Base-by-base conservation (phyloP, 2,888 invertebrate species). In the Platerodrilus igneus region DNA sequence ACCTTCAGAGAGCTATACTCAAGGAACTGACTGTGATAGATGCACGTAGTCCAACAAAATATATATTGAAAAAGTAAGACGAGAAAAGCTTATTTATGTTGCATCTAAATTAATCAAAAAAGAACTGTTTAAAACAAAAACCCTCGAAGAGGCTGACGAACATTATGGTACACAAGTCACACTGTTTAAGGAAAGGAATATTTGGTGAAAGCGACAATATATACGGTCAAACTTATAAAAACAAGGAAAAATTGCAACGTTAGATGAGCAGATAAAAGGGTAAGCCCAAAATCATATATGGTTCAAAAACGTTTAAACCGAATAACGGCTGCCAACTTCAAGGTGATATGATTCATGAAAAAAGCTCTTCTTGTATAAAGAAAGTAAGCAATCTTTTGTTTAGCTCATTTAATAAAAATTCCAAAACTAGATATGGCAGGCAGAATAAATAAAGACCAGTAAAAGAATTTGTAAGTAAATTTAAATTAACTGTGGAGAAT, bases 251-350 rank as follows among this genome's bases (percentile, higher is more conserved):
- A 38, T 43, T 21, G 33, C 29, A 21, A 34, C 46, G n/a, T 22
- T 47, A 3, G 28, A 44, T 30, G 16, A 9, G 11, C 26, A 19
- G 3, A 59, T 59, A 1, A 18, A 36, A 19, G 43, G 50, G 11
- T 58, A 58, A 41, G 45, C 38, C 6, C 41, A 51, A 26, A 34
- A 43, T 29, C 49, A 49, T 1, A 13, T 55, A 8, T 62, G 60
- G 59, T 48, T 39, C 17, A 40, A 45, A 59, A 60, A 39, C 38
- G 62, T 21, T 50, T 27, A 15, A 56, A 56, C 26, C 46, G 60
- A 11, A 31, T 62, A 2, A 62, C 60, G 7, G 59, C 60, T 4
- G 60, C 60, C 1, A 56, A 55, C n/a, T n/a, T 60, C 28, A 60
- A 47, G 9, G 36, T 34, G 31, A 44, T 51, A 10, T 48, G 47